Evolutionary conservation across 2,888 invertebrate genomes (phyloP).

Genomic region (Leptopilina drosophilae): DNA sequence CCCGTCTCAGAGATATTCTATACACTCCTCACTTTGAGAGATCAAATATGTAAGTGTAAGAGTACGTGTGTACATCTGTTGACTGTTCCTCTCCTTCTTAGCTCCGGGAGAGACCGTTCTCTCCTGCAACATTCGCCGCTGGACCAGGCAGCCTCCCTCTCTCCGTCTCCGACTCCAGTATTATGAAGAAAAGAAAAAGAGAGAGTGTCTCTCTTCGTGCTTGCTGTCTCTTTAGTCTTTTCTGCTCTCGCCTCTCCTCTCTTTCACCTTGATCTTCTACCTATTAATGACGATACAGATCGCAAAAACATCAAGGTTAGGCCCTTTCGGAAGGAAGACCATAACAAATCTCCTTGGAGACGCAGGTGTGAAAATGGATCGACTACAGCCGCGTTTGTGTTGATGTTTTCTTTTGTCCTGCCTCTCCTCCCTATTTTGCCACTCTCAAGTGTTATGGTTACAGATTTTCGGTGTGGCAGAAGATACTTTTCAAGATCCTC

Average conservation of each 20-base stretch:
- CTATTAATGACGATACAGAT: conserved; percentile 21
- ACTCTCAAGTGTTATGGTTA: background rate
- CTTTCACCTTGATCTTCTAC: conserved; percentile 6
- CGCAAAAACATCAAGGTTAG: conserved; percentile 12
- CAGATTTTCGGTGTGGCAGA: too few relatives aligned
- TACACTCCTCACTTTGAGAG: conserved; percentile 20
- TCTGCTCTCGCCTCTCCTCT: conserved; percentile 6
- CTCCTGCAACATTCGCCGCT: conserved; percentile 26
- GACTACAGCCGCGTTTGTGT: background rate
- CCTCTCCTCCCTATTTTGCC: background rate
- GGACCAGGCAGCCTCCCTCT: conserved; percentile 25
- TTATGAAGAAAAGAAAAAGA: too few relatives aligned
- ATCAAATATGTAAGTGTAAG: conserved; percentile 16
- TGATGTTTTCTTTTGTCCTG: conserved; percentile 6
- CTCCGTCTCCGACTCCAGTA: background rate
- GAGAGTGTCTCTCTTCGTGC: background rate
- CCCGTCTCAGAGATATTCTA: conserved; percentile 12
- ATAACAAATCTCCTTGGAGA: conserved; percentile 4
- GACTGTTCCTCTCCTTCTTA: conserved; percentile 6
- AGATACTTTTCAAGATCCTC: too few relatives aligned
- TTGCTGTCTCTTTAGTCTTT: background rate
- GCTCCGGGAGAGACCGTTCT: conserved; percentile 15
- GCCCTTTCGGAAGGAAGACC: conserved; percentile 18
- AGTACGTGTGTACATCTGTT: conserved; percentile 24
- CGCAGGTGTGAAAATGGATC: conserved; percentile 35